These are phyloP conservation scores for Nebria brevicollis DNA, from an alignment of 2,888 invertebrate genomes.

Conservation along the genomic window DNA sequence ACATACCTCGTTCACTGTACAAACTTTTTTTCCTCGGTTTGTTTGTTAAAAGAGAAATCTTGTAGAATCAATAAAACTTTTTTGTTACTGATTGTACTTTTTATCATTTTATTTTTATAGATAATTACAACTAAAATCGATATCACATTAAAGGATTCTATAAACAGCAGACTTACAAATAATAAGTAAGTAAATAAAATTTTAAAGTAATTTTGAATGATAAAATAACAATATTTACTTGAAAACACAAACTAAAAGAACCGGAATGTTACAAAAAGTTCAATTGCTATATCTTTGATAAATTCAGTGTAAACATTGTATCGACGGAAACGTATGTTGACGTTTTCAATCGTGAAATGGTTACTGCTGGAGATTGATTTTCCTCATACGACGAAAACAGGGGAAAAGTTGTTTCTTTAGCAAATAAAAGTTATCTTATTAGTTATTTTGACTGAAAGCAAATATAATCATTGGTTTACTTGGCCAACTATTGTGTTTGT, in stretches of 20 bases:
- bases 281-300: slow-evolving; percentile 26
- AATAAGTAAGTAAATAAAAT: not conserved
- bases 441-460: slow-evolving; percentile 25
- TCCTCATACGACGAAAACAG: slow-evolving; percentile 14
- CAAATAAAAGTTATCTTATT: slow-evolving; percentile 30
- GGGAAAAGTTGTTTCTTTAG: slow-evolving; percentile 23
- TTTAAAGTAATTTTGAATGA: no score
- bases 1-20: slow-evolving; percentile 33
- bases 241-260: not conserved
- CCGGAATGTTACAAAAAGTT: not conserved
- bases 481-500: not conserved
- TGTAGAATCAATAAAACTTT: not conserved
- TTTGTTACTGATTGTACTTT: not conserved
- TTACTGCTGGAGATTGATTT: slow-evolving; percentile 40
- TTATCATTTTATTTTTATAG: not conserved
- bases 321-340: slow-evolving; percentile 36
- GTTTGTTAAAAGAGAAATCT: slow-evolving; percentile 43
- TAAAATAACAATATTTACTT: not conserved
- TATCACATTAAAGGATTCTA: not conserved
- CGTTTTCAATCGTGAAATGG: slow-evolving; percentile 29
- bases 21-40: slow-evolving; percentile 32
- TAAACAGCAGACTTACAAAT: not conserved
- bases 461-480: slow-evolving; percentile 22
- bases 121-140: no score
- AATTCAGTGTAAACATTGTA: slow-evolving; percentile 35